Conservation (phyloP, 2,888 invertebrate species). For the Mesoligia furuncula region DNA sequence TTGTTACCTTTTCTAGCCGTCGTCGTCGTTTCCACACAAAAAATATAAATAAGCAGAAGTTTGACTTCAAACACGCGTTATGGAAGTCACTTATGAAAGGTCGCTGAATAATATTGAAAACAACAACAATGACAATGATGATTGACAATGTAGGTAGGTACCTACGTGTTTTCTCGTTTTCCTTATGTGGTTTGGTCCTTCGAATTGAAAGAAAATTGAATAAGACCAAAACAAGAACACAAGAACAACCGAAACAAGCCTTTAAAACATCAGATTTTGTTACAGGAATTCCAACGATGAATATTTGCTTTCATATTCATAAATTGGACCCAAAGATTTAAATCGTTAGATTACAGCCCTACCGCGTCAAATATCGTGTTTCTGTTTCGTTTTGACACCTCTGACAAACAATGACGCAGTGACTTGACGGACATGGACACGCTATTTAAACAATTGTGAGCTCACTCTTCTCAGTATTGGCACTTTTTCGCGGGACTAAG, state of each 20-base stretch:
- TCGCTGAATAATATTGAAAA: background rate
- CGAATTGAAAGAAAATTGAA: background rate
- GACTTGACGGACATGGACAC: background rate
- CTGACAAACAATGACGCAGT: background rate
- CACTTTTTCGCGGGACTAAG: background rate
- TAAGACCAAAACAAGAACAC: background rate
- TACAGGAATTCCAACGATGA: background rate
- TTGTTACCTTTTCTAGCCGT: conserved; percentile 69
- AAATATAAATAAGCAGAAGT: conserved; percentile 46
- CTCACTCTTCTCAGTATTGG: background rate
- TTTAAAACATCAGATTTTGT: background rate
- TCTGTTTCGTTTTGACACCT: background rate
- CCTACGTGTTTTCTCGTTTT: background rate
- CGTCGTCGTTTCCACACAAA: conserved; percentile 12
- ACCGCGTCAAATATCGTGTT: background rate
- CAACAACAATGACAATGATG: too few species aligned
- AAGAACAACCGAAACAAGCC: too few species aligned
- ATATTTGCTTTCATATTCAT: background rate
- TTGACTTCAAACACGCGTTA: conserved; percentile 17
- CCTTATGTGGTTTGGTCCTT: background rate
- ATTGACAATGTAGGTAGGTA: background rate
- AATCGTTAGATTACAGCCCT: background rate
- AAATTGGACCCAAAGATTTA: background rate
- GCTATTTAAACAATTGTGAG: background rate
- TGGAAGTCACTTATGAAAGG: background rate